phyloP scores from a whole-genome alignment of 2,888 invertebrate genomes.

The Eupithecia subumbrata region DNA sequence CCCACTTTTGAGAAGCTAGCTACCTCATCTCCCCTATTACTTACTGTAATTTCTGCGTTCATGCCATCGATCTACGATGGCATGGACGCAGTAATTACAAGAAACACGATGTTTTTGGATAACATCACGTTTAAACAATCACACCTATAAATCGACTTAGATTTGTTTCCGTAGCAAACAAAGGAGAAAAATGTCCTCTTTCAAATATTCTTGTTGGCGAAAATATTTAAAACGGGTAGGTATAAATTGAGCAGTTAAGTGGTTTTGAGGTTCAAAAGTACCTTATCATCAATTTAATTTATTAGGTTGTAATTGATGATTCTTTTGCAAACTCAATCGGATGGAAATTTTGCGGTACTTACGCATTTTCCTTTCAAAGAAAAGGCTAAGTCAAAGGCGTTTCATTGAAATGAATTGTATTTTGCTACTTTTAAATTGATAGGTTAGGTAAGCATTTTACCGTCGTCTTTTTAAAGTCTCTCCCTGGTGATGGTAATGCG shows the following conservation, averaged over 20 bases:
- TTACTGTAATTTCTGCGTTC: too few species aligned
- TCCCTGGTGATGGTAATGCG: too few species aligned
- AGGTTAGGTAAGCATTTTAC: neutral
- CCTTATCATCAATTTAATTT: slow-evolving; percentile 41
- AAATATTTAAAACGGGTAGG: slow-evolving; percentile 7
- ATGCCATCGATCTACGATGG: too few species aligned
- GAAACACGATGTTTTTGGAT: too few species aligned
- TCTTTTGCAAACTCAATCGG: slow-evolving; percentile 37
- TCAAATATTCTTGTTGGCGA: neutral
- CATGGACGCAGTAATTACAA: too few species aligned
- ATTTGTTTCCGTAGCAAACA: neutral
- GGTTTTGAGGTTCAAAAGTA: slow-evolving; percentile 40
- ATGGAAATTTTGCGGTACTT: slow-evolving; percentile 22
- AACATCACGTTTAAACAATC: neutral
- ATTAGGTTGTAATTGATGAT: slow-evolving; percentile 39
- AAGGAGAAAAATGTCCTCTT: neutral
- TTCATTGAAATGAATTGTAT: neutral
- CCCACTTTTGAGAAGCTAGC: too few species aligned
- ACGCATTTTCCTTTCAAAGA: slow-evolving; percentile 30
- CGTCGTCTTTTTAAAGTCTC: neutral
- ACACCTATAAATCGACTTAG: neutral
- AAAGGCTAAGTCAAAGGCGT: neutral
- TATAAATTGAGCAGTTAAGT: slow-evolving; percentile 31
- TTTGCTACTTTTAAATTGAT: neutral
- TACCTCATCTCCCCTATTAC: too few species aligned